Evolutionary conservation across 1,140 invertebrate species (phyloP).

Genomic region (Thaumatotibia leucotreta): DNA sequence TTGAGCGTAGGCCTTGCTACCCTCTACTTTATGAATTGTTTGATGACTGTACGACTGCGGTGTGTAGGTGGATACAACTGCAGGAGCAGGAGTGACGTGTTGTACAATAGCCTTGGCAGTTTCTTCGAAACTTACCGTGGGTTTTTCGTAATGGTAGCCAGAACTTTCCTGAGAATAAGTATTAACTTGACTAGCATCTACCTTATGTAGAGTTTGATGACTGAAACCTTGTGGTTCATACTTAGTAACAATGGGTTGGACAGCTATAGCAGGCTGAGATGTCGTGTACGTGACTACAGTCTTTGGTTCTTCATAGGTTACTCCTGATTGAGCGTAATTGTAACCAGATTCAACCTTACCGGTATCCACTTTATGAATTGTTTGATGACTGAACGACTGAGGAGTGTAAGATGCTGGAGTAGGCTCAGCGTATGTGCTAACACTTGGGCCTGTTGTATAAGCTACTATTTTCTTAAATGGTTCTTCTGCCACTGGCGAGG

Average conservation of each 20-base stretch:
- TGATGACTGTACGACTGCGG: constrained; percentile 39
- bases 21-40: constrained; percentile 34
- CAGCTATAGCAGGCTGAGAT: constrained; percentile 32
- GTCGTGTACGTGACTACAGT: constrained; percentile 39
- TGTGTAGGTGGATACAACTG: constrained; percentile 28
- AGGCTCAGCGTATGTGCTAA: constrained; percentile 38
- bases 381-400: constrained; percentile 52
- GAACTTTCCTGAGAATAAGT: constrained; percentile 35
- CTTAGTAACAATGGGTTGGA: constrained; percentile 36
- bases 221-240: constrained; percentile 45
- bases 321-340: constrained; percentile 22
- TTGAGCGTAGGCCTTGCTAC: constrained; percentile 30
- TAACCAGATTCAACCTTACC: constrained; percentile 33
- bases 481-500: constrained; percentile 56
- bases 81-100: constrained; percentile 30
- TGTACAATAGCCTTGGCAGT: constrained; percentile 14
- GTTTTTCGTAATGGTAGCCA: constrained; percentile 40
- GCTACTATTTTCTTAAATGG: constrained; percentile 70
- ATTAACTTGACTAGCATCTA: constrained; percentile 45
- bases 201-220: constrained; percentile 57
- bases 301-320: constrained; percentile 39
- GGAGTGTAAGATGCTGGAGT: constrained; percentile 32
- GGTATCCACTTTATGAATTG: constrained; percentile 48
- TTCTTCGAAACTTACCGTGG: constrained; percentile 30
- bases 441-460: constrained; percentile 68